Conservation (phyloP, 2,113 vertebrate genomes). For the Caloenas nicobarica region DNA sequence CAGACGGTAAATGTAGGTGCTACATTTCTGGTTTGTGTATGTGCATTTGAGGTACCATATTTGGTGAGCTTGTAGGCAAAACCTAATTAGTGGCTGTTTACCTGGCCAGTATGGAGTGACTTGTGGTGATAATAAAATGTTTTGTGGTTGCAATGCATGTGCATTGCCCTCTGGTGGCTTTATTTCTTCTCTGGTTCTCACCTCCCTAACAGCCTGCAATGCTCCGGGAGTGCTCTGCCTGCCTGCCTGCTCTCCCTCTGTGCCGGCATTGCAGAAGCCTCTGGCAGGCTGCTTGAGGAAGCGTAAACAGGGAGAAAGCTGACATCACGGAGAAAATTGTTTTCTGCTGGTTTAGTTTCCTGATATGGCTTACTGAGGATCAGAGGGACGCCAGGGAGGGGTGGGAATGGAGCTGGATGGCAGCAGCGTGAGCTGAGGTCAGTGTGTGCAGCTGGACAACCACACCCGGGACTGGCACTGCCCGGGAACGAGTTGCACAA, state of each 20-base stretch:
- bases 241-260: neutral
- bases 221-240: fast-evolving
- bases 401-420: neutral
- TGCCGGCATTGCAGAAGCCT: neutral
- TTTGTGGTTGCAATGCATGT: neutral
- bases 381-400: neutral
- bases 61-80: neutral
- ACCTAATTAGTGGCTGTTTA: neutral
- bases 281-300: neutral
- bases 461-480: neutral
- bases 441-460: neutral
- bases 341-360: neutral
- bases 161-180: slow-evolving; percentile 20
- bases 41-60: neutral
- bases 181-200: neutral
- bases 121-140: neutral
- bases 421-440: neutral
- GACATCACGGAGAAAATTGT: neutral
- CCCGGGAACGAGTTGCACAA: neutral
- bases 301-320: neutral
- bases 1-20: neutral
- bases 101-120: neutral
- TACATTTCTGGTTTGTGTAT: neutral
- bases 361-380: neutral
- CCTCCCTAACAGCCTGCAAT: fast-evolving